Evolutionary conservation across 2,888 invertebrate genomes (phyloP), one percentile per base, ranked within the genome.

Genomic region (Eremobia ochroleuca): DNA sequence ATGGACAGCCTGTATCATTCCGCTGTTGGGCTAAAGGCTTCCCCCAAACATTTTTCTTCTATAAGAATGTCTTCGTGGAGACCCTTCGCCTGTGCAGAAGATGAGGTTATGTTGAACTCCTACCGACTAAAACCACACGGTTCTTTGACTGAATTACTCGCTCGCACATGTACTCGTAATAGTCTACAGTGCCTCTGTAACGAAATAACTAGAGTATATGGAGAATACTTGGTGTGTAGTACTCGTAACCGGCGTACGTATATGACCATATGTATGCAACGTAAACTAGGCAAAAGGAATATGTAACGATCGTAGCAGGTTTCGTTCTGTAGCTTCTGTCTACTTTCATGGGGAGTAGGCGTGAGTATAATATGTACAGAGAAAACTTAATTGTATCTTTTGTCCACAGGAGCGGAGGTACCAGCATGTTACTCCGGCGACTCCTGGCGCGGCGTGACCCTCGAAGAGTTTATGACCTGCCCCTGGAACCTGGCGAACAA

Each of bases 401-500:
- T 81, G 59, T 82, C 61, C 77, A 13, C 86, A 97, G 97, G 97
- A 25, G 97, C 97, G 8, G 99, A 99, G 93, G 97, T 99, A 83
- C 99, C 99, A 18, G 97, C 98, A 25, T 99, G 99, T 93, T 99
- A 97, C 92, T 95, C 96, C 69, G 98, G 98, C 37, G 98, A 98
- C 84, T 98, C 98, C 80, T 99, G 99, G 99, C 97, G 98, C 77
- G 99, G 98, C 80, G 99, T 99, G 8, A 98, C 98, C 21, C 96
- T 99, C 65, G 98, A 98, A 81, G 98, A 99, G 95, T 99, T 99
- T 96, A 98, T 99, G 90, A 97, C 97, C 49, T 99, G 99, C 93
- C 98, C 98, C 9, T 98, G 98, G 94, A 99, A 99, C 97, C 97
- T 99, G 92, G 99, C 99, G 34, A 98, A 98, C 92, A 99, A 99